Evolutionary conservation across 2,797 vertebrate species (phyloP), one percentile per base, ranked within the genome.

Genomic region (Gadopsis bispinosus): DNA sequence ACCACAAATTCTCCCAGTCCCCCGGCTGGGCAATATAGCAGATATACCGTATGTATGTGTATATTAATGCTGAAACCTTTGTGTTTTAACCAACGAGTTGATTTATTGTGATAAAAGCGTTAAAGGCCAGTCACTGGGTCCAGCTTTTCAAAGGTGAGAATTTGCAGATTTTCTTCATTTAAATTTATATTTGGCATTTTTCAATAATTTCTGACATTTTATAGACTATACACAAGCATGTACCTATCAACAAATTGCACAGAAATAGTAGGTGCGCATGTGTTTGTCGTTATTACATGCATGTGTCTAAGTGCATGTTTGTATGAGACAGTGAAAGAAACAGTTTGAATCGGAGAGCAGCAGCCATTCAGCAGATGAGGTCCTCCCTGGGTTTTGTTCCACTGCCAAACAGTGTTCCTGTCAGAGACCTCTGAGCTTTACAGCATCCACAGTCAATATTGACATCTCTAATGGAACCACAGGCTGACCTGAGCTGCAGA

Each of bases 401-500:
- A 37, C 48, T 8, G 3, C 35, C 53, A 31, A 14, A 61, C 37
- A 47, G 37, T 20, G 58, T 51, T 59, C 51, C 17, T 39, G 37
- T 67, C n/a, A 41, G 43, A 77, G 71, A 48, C 61, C 70, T 69
- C 13, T 51, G 33, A 54, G 37, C 79, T 75, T 54, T 66, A 16
- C 53, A 26, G 60, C 20, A 12, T 43, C 48, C 77, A 75, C 67
- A 56, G 83, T 86, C 68, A 86, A 89, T 82, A 86, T 80, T 88
- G 77, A 79, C 83, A n/a, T 48, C 55, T 59, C 59, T 79, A 75
- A 83, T 85, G 83, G 83, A 75, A 51, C 4, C 51, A 20, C 8
- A 29, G 39, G n/a, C 64, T 13, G 63, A 59, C 41, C 64, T 64
- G 68, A 72, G 65, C 71, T 45, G 41, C 80, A 73, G 58, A 71